Evolutionary conservation across 1,140 invertebrate genomes (phyloP).

Genomic region (Trichonephila clavipes): DNA sequence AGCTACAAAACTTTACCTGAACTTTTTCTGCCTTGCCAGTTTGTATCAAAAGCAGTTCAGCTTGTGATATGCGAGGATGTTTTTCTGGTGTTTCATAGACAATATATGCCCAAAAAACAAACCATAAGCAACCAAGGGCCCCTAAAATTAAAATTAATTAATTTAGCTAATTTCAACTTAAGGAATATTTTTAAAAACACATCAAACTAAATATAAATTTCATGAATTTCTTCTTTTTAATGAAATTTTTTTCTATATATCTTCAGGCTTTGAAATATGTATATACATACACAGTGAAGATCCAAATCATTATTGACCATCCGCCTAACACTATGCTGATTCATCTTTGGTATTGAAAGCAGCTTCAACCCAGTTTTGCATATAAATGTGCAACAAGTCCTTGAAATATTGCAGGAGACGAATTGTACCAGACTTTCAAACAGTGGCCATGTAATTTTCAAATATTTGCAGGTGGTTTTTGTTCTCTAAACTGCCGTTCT

Average conservation of each 20-base stretch:
- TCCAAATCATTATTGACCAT: no score
- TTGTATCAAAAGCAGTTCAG: conserved; percentile 90
- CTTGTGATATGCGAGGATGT: conserved; percentile 87
- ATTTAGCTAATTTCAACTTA: no score
- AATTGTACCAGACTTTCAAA: no score
- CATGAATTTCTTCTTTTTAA: not conserved
- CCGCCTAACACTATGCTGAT: no score
- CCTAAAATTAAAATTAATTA: conserved; percentile 86
- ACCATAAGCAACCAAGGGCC: conserved; percentile 85
- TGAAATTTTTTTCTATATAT: not conserved
- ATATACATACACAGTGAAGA: not conserved
- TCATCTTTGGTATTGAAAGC: no score
- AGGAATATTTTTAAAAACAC: not conserved
- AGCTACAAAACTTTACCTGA: not conserved
- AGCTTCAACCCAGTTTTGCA: no score
- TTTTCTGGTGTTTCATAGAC: conserved; percentile 89
- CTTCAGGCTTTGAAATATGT: not conserved
- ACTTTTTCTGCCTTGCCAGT: not conserved
- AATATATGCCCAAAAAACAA: conserved; percentile 85
- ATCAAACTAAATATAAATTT: not conserved
- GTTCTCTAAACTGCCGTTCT: no score
- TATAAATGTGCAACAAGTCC: no score
- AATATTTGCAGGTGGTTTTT: no score
- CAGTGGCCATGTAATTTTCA: no score
- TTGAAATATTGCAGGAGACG: no score